Percentiles rank a stretch among this genome's conserved stretches.
These are phyloP conservation scores for Cydia fagiglandana DNA, from an alignment of 1,140 invertebrate species.

Conservation along the genomic window DNA sequence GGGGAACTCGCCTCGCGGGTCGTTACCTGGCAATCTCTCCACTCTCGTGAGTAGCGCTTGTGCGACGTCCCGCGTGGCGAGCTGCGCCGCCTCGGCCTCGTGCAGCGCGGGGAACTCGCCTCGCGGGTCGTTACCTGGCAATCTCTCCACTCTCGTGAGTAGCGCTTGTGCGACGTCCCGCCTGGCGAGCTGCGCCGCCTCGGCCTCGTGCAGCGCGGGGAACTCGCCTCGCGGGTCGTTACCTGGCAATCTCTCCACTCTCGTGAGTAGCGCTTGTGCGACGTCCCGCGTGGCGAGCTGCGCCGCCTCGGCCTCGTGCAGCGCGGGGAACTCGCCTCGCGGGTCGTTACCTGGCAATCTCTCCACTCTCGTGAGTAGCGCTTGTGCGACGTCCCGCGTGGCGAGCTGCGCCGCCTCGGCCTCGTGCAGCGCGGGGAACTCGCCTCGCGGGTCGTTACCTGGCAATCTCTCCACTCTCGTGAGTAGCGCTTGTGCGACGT, in stretches of 20 bases:
- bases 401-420: conserved; percentile 59
- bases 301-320: conserved; percentile 75
- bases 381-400: neutral
- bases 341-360: conserved; percentile 84
- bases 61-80: conserved; percentile 1
- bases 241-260: conserved; percentile 82
- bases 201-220: conserved; percentile 80
- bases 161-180: conserved; percentile 47
- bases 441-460: conserved; percentile 84
- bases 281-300: neutral
- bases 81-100: conserved; percentile 60
- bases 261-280: conserved; percentile 66
- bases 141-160: conserved; percentile 78
- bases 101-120: conserved; percentile 85
- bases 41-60: conserved; percentile 77
- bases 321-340: conserved; percentile 84
- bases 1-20: conserved; percentile 88
- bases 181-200: conserved; percentile 49
- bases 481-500: conserved; percentile 56
- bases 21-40: conserved; percentile 80
- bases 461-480: conserved; percentile 81
- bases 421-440: conserved; percentile 83
- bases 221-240: conserved; percentile 85
- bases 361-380: conserved; percentile 79
- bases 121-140: conserved; percentile 84